Evolutionary conservation across 2,888 invertebrate species (phyloP).

Genomic region (Erebia aethiops): DNA sequence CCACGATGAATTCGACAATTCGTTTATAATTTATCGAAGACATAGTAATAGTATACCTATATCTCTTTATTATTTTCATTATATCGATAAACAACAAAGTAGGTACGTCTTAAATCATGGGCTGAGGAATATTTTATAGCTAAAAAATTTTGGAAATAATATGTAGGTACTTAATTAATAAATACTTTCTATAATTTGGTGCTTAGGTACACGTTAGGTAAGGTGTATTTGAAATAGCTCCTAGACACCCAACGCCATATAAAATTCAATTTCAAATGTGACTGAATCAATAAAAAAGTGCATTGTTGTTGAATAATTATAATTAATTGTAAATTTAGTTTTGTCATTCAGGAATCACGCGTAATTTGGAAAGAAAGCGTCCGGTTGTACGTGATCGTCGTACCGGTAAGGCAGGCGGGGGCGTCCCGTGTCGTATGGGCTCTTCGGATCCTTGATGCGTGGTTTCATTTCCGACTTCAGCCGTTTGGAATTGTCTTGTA

Average conservation of each 20-base stretch:
- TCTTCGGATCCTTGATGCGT: conserved; percentile 49
- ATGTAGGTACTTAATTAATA: too few relatives aligned
- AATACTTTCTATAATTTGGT: too few relatives aligned
- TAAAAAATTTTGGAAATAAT: too few relatives aligned
- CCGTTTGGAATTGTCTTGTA: conserved; percentile 8
- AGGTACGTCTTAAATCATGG: too few relatives aligned
- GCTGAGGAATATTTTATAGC: too few relatives aligned
- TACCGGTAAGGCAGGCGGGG: conserved; percentile 54
- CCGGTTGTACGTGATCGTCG: conserved; percentile 51
- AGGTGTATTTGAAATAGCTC: neutral
- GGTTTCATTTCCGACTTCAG: conserved; percentile 38
- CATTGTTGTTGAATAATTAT: conserved; percentile 31
- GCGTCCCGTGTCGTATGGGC: conserved; percentile 48
- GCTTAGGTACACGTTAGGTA: too few relatives aligned
- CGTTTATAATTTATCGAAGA: too few relatives aligned
- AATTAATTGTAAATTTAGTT: neutral
- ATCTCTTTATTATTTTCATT: too few relatives aligned
- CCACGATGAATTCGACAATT: too few relatives aligned
- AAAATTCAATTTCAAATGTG: neutral
- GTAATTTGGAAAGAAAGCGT: conserved; percentile 62
- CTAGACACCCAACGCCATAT: neutral
- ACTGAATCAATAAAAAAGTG: conserved; percentile 23
- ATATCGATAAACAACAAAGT: too few relatives aligned
- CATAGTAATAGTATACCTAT: too few relatives aligned
- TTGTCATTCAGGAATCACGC: conserved; percentile 41